These are phyloP conservation scores for Tipula vernalis DNA, from an alignment of 2,888 invertebrate species.

Conservation along the genomic window DNA sequence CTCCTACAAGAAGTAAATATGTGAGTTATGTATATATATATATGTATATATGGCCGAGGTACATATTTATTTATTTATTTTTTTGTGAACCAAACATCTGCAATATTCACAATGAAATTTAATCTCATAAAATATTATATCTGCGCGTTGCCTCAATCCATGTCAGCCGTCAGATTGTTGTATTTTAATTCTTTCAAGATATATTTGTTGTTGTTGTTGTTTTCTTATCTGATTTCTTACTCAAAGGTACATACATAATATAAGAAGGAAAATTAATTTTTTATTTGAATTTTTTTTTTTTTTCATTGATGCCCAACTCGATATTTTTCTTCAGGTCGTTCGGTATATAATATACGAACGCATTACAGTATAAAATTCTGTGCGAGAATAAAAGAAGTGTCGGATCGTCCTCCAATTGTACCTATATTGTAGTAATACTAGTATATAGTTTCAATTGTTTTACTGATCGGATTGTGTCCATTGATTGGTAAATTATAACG, in stretches of 20 bases:
- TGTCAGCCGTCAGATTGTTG: constrained; percentile 4
- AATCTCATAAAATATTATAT: neutral
- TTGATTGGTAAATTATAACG: too few species aligned
- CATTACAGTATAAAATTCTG: neutral
- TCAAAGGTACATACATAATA: neutral
- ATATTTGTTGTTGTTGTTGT: neutral
- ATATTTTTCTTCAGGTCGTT: neutral
- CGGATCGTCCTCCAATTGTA: neutral
- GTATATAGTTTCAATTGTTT: neutral
- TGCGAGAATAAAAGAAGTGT: neutral
- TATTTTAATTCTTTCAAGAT: neutral
- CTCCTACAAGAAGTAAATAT: neutral
- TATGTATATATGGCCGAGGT: neutral
- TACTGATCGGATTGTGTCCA: too few species aligned
- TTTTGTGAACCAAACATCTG: neutral
- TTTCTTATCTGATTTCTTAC: neutral
- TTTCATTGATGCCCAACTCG: neutral
- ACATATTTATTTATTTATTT: neutral
- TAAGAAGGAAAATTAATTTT: neutral
- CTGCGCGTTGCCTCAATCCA: neutral
- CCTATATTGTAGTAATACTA: neutral
- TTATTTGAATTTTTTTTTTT: too few species aligned
- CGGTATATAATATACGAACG: neutral
- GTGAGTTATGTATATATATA: neutral
- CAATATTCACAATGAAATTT: neutral